phyloP scores from a whole-genome alignment of 2,888 invertebrate species.

The Amphimallon solstitiale region DNA sequence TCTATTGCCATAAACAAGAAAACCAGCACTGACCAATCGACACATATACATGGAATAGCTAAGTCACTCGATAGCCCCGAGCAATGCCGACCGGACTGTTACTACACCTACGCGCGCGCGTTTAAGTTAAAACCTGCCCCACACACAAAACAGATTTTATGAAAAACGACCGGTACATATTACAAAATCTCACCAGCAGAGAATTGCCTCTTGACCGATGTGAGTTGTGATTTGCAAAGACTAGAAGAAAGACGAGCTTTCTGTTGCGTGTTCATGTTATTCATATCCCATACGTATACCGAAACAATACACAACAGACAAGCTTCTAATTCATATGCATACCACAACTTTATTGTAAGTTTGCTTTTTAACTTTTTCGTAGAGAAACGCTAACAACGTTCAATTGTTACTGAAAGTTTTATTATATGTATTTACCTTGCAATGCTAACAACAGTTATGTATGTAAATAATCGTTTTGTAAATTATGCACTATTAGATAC shows the following conservation, averaged over 20 bases:
- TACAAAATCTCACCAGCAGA: conserved; percentile 20
- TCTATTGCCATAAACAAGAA: conserved; percentile 25
- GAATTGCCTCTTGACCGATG: background rate
- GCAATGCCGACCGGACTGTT: conserved; percentile 30
- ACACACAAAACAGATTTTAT: conserved; percentile 8
- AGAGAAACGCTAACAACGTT: too few relatives aligned
- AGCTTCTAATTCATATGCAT: too few relatives aligned
- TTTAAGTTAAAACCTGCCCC: conserved; percentile 3
- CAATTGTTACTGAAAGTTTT: too few relatives aligned
- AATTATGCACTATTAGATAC: too few relatives aligned
- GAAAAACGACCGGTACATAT: conserved; percentile 16
- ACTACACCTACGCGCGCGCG: conserved; percentile 20
- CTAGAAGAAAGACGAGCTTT: background rate
- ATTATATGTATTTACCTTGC: too few relatives aligned
- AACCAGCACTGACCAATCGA: conserved; percentile 31
- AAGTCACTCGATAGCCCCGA: conserved; percentile 16
- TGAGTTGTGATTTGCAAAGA: background rate
- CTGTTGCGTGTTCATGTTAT: too few relatives aligned
- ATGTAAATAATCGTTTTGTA: too few relatives aligned
- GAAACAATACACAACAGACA: too few relatives aligned
- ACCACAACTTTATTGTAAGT: too few relatives aligned
- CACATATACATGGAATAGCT: conserved; percentile 15
- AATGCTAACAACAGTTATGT: too few relatives aligned
- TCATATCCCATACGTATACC: too few relatives aligned
- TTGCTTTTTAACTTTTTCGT: too few relatives aligned